Evolutionary conservation across 2,113 vertebrate genomes (phyloP).

Genomic region (Willisornis vidua): DNA sequence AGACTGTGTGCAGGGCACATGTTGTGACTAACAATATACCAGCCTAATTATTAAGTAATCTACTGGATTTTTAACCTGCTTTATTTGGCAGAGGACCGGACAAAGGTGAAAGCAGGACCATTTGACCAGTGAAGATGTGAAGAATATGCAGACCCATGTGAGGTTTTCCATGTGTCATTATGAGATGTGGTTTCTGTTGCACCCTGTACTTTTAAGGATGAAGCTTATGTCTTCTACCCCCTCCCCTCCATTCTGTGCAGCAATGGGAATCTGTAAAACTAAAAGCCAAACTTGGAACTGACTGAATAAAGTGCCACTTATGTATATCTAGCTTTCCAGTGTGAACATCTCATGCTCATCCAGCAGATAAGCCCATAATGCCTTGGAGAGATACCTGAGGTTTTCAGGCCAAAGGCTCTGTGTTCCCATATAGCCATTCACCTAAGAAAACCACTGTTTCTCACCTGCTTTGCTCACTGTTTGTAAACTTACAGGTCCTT

Average conservation of each 20-base stretch:
- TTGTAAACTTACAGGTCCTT: neutral
- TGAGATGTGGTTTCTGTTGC: neutral
- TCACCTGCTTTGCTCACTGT: neutral
- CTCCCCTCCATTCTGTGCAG: neutral
- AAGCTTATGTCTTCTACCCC: neutral
- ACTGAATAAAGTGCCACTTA: neutral
- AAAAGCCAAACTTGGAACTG: neutral
- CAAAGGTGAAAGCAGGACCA: neutral
- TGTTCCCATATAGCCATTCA: neutral
- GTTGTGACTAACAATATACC: neutral
- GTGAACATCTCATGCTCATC: neutral
- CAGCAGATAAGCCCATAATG: neutral
- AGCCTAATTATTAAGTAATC: neutral
- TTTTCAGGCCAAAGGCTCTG: neutral
- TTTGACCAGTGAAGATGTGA: neutral
- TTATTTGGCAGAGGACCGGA: neutral
- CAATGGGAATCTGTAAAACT: neutral
- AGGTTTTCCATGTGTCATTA: neutral
- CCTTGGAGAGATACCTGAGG: neutral
- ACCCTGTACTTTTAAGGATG: neutral
- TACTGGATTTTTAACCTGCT: neutral
- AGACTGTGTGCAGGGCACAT: accelerated
- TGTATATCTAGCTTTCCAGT: neutral
- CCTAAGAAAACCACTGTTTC: neutral
- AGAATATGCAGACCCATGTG: neutral